Evolutionary conservation across 2,888 invertebrate genomes (phyloP).

Genomic region (Branchipolynoe longqiensis): DNA sequence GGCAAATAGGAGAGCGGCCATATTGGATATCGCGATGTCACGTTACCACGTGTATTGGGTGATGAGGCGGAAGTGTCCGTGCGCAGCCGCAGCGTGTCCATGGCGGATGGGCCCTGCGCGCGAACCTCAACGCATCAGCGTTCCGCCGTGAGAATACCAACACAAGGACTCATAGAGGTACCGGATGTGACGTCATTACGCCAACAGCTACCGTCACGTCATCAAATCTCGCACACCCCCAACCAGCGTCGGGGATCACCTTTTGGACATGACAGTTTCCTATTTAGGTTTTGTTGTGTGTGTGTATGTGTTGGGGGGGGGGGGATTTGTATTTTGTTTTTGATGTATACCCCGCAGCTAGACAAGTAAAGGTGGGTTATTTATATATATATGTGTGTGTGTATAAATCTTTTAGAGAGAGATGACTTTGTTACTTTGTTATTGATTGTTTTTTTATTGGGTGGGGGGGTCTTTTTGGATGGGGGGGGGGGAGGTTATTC

Average conservation of each 20-base stretch:
- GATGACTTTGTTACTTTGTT: too few species aligned
- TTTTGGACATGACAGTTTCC: neutral
- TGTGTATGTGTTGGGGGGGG: slow-evolving; percentile 9
- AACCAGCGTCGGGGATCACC: neutral
- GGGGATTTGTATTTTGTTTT: neutral
- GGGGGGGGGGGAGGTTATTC: too few species aligned
- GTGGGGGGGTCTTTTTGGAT: too few species aligned
- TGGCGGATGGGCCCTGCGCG: too few species aligned
- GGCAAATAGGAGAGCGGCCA: slow-evolving; percentile 44
- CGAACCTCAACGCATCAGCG: too few species aligned
- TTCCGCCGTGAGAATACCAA: neutral
- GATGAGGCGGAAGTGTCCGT: neutral
- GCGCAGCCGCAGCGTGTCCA: neutral
- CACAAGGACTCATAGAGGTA: slow-evolving; percentile 6
- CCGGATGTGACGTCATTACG: slow-evolving; percentile 22
- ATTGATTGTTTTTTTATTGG: too few species aligned
- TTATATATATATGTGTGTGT: too few species aligned
- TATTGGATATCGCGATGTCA: slow-evolving; percentile 35
- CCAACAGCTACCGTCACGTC: neutral
- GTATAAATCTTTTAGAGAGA: too few species aligned
- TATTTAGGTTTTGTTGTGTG: too few species aligned
- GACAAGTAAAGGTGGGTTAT: too few species aligned
- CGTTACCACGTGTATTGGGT: slow-evolving; percentile 30
- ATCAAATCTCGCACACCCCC: too few species aligned
- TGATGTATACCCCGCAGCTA: too few species aligned